Conservation (phyloP, 1,140 invertebrate species). For the Eueides isabella region DNA sequence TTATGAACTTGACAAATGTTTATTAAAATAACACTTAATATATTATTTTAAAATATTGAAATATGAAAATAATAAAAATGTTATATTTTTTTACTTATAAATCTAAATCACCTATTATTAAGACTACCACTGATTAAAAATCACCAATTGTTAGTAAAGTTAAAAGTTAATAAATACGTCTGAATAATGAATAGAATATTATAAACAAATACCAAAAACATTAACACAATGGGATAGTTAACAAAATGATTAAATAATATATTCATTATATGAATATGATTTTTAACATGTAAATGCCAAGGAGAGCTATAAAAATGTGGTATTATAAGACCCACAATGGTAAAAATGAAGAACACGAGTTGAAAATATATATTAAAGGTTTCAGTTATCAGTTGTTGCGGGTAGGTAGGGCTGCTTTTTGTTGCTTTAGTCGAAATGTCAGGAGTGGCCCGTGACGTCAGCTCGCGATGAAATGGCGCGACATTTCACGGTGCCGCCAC, state of each 20-base stretch:
- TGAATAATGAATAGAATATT: neutral
- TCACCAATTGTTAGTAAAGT: no score
- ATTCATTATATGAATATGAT: neutral
- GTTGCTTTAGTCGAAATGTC: conserved; percentile 73
- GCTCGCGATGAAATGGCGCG: conserved; percentile 67
- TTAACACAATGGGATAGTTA: neutral
- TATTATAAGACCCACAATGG: neutral
- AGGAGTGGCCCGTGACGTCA: conserved; percentile 77
- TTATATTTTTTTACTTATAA: no score
- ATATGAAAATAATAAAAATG: no score
- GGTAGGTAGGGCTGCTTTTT: conserved; percentile 72
- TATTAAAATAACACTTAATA: no score
- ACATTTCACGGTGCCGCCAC: conserved; percentile 72
- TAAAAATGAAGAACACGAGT: conserved; percentile 44
- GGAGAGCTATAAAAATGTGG: conserved; percentile 34
- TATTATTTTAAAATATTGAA: no score
- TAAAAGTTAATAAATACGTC: no score
- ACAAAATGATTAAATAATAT: neutral
- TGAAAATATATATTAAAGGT: conserved; percentile 69
- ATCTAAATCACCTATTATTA: no score
- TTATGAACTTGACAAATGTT: no score
- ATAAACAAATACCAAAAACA: neutral
- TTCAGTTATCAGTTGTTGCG: conserved; percentile 64
- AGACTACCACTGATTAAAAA: no score
- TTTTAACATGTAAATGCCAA: conserved; percentile 64